Base-by-base conservation (phyloP, 2,113 vertebrate species). In the Oryzias javanicus region DNA sequence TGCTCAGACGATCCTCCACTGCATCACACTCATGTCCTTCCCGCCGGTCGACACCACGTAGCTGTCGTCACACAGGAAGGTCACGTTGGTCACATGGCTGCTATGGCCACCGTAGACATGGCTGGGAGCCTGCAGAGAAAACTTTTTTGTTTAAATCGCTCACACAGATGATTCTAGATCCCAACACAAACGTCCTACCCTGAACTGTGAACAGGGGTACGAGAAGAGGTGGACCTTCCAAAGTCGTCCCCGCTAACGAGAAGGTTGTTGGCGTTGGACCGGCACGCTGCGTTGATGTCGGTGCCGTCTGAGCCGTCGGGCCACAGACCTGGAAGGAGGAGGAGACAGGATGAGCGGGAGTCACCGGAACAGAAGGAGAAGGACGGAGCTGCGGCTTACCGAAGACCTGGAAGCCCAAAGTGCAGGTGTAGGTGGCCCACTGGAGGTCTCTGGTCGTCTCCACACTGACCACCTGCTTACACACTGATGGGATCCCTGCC, bases 1-100 rank as follows among this genome's bases (percentile, higher is more conserved):
- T n/a, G 35, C 52, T 91, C 94, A 99, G 57, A 97, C 85, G 69
- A 98, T 91, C 76, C 94, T 91, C 97, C 97, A 99, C 91, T 99
- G 97, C 95, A 99, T 96, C 84, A 99, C 92, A 70, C 97, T 99
- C 51, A 94, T 98, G 78, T 99, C 97, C 78, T 99, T 99, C 81
- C 97, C 97, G 1, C 97, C 97, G 0, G 95, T 98, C 64, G 97
- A 99, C 89, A 99, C 92, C 86, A 99, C 92, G 83, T 93, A 94
- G 86, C 94, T 94, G 91, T 99, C 95, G 16, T 96, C 92, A 49
- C 86, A 89, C 64, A 98, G 92, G 90, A 99, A 99, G 82, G 89
- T 92, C 41, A 99, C 96, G 2, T 95, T 99, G 89, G 97, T 99
- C 83, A 99, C 97, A 1, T 99, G 97, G 77, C 97, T 99, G 87